phyloP scores from a whole-genome alignment of 2,888 invertebrate genomes.

The Apotomis turbidana region DNA sequence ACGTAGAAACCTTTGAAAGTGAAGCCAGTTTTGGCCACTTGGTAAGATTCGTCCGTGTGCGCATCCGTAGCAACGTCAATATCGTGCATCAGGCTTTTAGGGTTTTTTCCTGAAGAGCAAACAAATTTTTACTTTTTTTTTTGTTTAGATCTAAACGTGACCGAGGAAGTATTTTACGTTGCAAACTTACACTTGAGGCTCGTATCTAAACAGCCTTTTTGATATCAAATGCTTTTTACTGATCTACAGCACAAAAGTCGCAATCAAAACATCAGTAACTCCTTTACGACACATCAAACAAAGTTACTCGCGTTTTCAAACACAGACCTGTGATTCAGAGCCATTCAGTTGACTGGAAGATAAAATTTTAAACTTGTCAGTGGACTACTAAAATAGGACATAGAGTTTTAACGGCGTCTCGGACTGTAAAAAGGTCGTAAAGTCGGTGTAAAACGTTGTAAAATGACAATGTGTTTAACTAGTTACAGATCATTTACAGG shows the following conservation, averaged over 20 bases:
- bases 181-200: too few relatives aligned
- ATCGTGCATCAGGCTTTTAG: too few relatives aligned
- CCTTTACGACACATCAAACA: slow-evolving; percentile 2
- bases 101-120: too few relatives aligned
- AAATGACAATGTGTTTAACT: slow-evolving; percentile 17
- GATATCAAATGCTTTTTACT: too few relatives aligned
- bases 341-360: slow-evolving; percentile 4
- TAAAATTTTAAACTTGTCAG: neutral
- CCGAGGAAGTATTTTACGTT: too few relatives aligned
- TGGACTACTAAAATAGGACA: slow-evolving; percentile 2
- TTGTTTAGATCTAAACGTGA: too few relatives aligned
- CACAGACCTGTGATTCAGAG: neutral
- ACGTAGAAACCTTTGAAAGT: too few relatives aligned
- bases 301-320: slow-evolving; percentile 1
- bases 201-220: too few relatives aligned
- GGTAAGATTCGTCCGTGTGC: too few relatives aligned
- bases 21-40: too few relatives aligned
- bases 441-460: neutral
- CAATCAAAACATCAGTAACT: neutral
- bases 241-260: neutral
- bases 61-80: too few relatives aligned
- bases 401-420: neutral
- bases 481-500: neutral
- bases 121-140: too few relatives aligned
- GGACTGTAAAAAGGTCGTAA: slow-evolving; percentile 11